Evolutionary conservation across 2,888 invertebrate genomes (phyloP).

Genomic region (Trichopoda pennipes): DNA sequence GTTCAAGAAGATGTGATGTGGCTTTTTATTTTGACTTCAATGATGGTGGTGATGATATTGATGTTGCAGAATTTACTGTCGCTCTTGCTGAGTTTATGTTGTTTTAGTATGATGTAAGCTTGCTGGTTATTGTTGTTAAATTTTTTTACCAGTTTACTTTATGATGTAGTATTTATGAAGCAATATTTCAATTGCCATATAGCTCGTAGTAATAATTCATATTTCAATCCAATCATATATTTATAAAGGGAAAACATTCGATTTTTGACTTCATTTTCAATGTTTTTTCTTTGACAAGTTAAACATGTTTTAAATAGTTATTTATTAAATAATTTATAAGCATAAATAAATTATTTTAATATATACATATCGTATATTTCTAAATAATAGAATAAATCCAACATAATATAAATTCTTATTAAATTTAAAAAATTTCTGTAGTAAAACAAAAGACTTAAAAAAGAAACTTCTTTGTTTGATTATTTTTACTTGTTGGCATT

Average conservation of each 20-base stretch:
- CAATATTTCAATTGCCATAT: constrained; percentile 60
- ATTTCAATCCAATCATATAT: constrained; percentile 21
- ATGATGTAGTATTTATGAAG: constrained; percentile 58
- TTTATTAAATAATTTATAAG: too few relatives aligned
- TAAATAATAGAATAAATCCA: too few relatives aligned
- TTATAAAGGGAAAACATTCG: constrained; percentile 39
- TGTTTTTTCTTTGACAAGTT: constrained; percentile 9
- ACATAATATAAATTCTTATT: too few relatives aligned
- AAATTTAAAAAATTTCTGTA: too few relatives aligned
- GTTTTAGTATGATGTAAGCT: constrained; percentile 45
- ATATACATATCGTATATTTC: too few relatives aligned
- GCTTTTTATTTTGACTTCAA: constrained; percentile 30
- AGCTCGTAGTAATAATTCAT: constrained; percentile 58
- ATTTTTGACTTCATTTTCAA: background rate
- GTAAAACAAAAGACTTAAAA: constrained; percentile 56
- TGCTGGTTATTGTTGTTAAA: constrained; percentile 57
- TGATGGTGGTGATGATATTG: constrained; percentile 28
- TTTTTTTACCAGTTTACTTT: constrained; percentile 55
- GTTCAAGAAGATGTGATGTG: constrained; percentile 38
- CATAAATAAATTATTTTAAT: too few relatives aligned
- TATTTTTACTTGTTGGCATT: background rate
- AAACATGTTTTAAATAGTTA: constrained; percentile 13
- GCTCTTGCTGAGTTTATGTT: constrained; percentile 10
- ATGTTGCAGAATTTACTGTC: constrained; percentile 8
- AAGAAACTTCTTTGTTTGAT: constrained; percentile 26